phyloP scores from a whole-genome alignment of 1,140 invertebrate species.

The Daktulosphaira vitifoliae region DNA sequence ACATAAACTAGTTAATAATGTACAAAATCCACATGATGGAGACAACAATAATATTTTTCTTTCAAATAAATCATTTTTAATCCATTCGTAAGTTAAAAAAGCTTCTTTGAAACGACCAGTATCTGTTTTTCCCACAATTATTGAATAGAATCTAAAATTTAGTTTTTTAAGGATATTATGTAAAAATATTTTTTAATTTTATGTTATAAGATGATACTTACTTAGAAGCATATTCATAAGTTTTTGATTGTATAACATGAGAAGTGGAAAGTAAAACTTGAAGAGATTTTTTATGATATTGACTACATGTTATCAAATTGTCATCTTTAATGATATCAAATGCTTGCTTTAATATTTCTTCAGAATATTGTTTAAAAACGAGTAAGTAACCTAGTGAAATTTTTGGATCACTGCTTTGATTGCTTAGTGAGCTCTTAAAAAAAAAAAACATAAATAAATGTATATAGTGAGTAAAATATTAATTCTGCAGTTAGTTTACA shows the following conservation, averaged over 20 bases:
- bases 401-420: neutral
- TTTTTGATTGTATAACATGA: conserved; percentile 18
- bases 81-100: neutral
- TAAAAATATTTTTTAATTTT: neutral
- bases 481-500: too few species aligned
- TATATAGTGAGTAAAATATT: too few species aligned
- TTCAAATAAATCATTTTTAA: conserved; percentile 8
- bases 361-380: conserved; percentile 14
- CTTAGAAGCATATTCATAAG: conserved; percentile 24
- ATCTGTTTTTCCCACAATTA: neutral
- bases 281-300: conserved; percentile 10
- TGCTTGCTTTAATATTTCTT: neutral
- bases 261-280: conserved; percentile 21
- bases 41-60: neutral
- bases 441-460: neutral
- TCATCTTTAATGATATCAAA: neutral
- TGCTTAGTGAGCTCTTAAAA: conserved; percentile 2
- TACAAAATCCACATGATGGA: neutral
- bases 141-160: neutral
- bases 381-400: conserved; percentile 1
- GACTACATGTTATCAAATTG: conserved; percentile 15
- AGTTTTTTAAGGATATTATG: neutral
- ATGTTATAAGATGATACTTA: neutral
- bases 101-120: neutral
- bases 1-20: conserved; percentile 6